Evolutionary conservation across 2,888 invertebrate species (phyloP).

Genomic region (Polyommatus iphigenia): DNA sequence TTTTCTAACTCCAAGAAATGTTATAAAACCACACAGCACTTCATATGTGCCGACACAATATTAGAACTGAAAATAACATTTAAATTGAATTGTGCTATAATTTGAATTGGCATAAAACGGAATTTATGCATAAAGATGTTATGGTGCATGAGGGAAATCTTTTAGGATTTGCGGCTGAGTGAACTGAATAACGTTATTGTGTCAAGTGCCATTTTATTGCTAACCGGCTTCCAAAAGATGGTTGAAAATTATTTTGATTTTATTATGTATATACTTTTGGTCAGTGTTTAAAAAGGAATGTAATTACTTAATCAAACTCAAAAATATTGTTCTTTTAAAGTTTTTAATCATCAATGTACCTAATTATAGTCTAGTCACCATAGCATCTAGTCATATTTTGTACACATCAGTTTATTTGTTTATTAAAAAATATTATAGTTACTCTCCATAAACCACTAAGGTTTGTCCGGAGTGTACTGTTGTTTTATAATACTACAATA

Average conservation of each 20-base stretch:
- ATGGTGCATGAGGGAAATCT: conserved; percentile 30
- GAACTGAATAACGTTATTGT: background rate
- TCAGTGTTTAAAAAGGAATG: background rate
- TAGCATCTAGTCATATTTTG: too few species aligned
- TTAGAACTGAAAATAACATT: conserved; percentile 28
- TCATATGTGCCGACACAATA: background rate
- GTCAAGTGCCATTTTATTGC: background rate
- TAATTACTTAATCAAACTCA: background rate
- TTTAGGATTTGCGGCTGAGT: conserved; percentile 23
- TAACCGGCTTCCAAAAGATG: background rate
- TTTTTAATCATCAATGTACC: too few species aligned
- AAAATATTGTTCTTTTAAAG: too few species aligned
- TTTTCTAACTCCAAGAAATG: background rate
- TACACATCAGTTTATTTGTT: too few species aligned
- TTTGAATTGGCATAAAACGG: conserved; percentile 28
- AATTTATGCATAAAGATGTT: conserved; percentile 31
- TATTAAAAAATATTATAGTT: too few species aligned
- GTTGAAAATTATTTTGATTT: too few species aligned
- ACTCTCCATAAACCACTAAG: too few species aligned
- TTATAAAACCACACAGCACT: background rate
- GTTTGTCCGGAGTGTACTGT: too few species aligned
- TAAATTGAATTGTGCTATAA: conserved; percentile 28
- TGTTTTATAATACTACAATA: too few species aligned
- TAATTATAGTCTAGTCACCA: too few species aligned
- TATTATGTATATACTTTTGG: too few species aligned